Evolutionary conservation across 2,113 vertebrate species (phyloP).

Genomic region (Hemiprocne comata): DNA sequence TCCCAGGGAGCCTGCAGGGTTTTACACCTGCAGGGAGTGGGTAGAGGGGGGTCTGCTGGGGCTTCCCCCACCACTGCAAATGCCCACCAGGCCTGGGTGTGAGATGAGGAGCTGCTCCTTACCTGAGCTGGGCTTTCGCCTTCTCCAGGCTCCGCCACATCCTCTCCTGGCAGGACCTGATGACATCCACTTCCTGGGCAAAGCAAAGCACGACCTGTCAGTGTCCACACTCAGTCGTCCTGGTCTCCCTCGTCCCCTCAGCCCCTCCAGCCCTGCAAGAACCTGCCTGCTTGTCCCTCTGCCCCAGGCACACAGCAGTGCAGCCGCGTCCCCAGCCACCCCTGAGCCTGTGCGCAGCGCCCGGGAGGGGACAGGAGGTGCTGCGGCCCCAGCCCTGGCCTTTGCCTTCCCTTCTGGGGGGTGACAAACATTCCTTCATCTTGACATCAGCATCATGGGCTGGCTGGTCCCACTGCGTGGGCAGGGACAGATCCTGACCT

Average conservation of each 20-base stretch:
- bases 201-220: conserved; percentile 28
- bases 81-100: neutral
- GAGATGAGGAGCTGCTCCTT: conserved; percentile 61
- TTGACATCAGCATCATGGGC: too few species aligned
- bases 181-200: conserved; percentile 86
- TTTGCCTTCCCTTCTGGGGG: too few species aligned
- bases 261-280: neutral
- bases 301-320: too few species aligned
- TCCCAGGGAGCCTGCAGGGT: neutral
- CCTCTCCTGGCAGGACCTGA: conserved; percentile 89
- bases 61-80: neutral
- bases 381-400: too few species aligned
- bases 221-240: neutral
- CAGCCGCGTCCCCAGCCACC: too few species aligned
- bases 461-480: too few species aligned
- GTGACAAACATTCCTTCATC: too few species aligned
- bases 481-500: too few species aligned
- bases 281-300: too few species aligned
- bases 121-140: conserved; percentile 86
- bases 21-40: neutral
- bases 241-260: neutral
- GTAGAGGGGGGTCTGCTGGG: neutral
- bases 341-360: too few species aligned
- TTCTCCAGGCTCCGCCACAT: conserved; percentile 85
- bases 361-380: too few species aligned